These are phyloP conservation scores for Bufotes viridis DNA, from an alignment of 2,797 vertebrate genomes.

Conservation along the genomic window DNA sequence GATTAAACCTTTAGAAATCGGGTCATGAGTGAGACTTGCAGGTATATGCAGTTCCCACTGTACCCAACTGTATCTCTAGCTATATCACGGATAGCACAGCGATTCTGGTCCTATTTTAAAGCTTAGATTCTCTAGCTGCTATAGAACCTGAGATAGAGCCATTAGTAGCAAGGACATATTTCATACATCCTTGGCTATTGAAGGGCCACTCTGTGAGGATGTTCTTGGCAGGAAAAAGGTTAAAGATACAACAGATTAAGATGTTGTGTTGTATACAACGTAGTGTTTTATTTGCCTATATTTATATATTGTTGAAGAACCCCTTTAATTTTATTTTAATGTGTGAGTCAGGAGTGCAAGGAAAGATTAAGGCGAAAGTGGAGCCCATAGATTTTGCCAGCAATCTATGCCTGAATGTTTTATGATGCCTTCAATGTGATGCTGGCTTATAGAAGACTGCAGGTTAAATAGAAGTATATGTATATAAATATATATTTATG, in stretches of 20 bases:
- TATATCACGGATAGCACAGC: too few relatives aligned
- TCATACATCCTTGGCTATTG: too few relatives aligned
- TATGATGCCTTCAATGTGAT: slow-evolving; percentile 85
- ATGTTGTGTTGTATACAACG: not conserved
- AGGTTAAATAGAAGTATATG: slow-evolving; percentile 71
- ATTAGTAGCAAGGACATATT: too few relatives aligned
- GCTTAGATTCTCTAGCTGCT: too few relatives aligned
- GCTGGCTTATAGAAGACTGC: slow-evolving; percentile 82
- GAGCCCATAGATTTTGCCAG: slow-evolving; percentile 80
- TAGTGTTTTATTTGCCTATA: not conserved
- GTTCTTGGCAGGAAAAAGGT: too few relatives aligned
- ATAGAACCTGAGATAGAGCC: too few relatives aligned
- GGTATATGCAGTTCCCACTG: too few relatives aligned
- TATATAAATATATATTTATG: slow-evolving; percentile 22
- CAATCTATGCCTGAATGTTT: slow-evolving; percentile 90
- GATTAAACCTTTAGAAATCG: too few relatives aligned
- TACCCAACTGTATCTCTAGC: too few relatives aligned
- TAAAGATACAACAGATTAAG: not conserved
- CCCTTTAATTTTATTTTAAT: slow-evolving; percentile 70
- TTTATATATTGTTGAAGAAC: slow-evolving; percentile 4
- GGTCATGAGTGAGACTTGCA: too few relatives aligned
- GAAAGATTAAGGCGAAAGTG: slow-evolving; percentile 68
- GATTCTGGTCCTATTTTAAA: too few relatives aligned
- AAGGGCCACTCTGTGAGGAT: too few relatives aligned
- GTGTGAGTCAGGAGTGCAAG: slow-evolving; percentile 63